A percentile compares a stretch with the other conserved stretches of the same genome.
Evolutionary conservation across 2,113 vertebrate genomes (phyloP).

Genomic region (Pollachius pollachius): DNA sequence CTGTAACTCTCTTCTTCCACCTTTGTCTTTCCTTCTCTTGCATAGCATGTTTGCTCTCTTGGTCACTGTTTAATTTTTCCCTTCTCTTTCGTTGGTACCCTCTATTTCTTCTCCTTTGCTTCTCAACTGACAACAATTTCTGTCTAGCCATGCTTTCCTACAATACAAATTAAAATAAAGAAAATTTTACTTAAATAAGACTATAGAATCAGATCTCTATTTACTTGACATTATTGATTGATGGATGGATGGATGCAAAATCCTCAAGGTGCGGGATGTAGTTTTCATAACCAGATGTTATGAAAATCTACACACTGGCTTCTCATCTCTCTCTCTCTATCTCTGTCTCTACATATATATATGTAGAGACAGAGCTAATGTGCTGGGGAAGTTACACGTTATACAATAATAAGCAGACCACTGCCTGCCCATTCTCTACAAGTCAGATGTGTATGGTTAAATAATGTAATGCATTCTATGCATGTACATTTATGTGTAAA

Average conservation of each 20-base stretch:
- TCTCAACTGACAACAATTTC: slow-evolving; percentile 19
- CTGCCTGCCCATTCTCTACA: background rate
- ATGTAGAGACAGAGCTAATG: background rate
- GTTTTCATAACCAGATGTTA: too few species aligned
- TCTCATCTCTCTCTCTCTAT: background rate
- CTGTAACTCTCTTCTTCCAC: background rate
- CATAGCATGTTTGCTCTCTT: background rate
- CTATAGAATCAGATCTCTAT: background rate
- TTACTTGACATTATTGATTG: background rate
- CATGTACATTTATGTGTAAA: background rate
- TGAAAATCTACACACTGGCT: background rate
- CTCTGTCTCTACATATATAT: background rate
- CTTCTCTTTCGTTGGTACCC: slow-evolving; percentile 14
- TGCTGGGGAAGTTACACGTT: background rate
- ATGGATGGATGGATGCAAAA: too few species aligned
- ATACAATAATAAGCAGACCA: background rate
- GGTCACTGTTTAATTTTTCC: background rate
- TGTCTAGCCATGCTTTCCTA: slow-evolving; percentile 3
- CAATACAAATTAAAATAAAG: background rate
- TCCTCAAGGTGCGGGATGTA: too few species aligned
- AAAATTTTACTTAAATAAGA: background rate
- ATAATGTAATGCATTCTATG: slow-evolving; percentile 2
- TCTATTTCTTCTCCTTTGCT: slow-evolving; percentile 11
- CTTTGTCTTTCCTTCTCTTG: slow-evolving; percentile 5
- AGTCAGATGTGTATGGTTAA: background rate